phyloP scores from a whole-genome alignment of 2,888 invertebrate genomes.

The Caradrina clavipalpis region DNA sequence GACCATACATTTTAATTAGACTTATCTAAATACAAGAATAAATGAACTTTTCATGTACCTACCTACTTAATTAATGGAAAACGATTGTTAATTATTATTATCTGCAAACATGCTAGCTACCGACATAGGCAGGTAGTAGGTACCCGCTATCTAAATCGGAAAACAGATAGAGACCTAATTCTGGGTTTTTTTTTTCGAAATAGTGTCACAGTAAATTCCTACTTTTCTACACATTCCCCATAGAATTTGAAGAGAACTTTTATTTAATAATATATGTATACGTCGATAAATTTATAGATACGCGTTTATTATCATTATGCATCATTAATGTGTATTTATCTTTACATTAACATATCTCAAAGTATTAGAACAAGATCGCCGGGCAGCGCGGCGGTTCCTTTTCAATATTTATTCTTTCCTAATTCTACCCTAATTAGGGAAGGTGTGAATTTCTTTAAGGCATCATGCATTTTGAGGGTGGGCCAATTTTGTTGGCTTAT shows the following conservation, averaged over 20 bases:
- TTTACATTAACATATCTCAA: constrained; percentile 71
- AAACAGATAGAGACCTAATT: constrained; percentile 3
- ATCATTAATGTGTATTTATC: constrained; percentile 83
- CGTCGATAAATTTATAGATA: constrained; percentile 63
- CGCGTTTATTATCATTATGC: constrained; percentile 74
- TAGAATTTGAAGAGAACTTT: constrained; percentile 25
- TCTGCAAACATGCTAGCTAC: constrained; percentile 59
- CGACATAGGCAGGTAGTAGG: constrained; percentile 23
- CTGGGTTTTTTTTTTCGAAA: constrained; percentile 2
- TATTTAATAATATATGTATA: constrained; percentile 27
- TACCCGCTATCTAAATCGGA: constrained; percentile 27
- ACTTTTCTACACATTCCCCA: not conserved
- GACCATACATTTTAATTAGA: constrained; percentile 59
- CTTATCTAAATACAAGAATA: constrained; percentile 48
- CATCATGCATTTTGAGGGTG: constrained; percentile 84
- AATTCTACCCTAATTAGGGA: constrained; percentile 87
- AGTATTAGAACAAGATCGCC: constrained; percentile 72
- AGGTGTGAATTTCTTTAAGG: constrained; percentile 89
- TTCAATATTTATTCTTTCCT: constrained; percentile 84
- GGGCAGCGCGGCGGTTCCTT: constrained; percentile 67
- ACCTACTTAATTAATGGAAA: constrained; percentile 53
- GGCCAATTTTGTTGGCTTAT: constrained; percentile 81
- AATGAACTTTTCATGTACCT: constrained; percentile 56
- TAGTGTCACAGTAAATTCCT: not conserved
- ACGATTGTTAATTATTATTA: constrained; percentile 55